Base-by-base conservation (phyloP, 2,797 vertebrate species). In the Netta rufina region DNA sequence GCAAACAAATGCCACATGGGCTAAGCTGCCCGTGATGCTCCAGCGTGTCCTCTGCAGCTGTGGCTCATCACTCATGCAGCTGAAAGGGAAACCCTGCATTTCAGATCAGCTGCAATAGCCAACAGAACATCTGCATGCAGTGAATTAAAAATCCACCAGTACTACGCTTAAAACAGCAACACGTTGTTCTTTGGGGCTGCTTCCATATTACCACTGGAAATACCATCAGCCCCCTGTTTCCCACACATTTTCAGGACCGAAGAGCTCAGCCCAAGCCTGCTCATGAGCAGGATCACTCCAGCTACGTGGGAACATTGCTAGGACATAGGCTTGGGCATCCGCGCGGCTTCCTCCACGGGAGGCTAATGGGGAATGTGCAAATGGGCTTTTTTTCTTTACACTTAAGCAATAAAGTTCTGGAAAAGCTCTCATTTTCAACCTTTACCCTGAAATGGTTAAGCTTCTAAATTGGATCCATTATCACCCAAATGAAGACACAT, bases 401-500 rank as follows among this genome's bases (percentile, higher is more conserved):
- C 64, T 78, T 61, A 24, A 91, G 43, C 47, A 86, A 38, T 73
- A 87, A 96, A 90, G 13, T 79, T 72, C 76, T 36, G 57, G 60
- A 49, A 75, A 81, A 88, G 60, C 39, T 95, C 51, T 1, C 2
- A 78, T 70, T 87, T 96, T 41, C 89, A 93, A 62, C 75, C 49
- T 91, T 89, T 38, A 82, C 36, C 54, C 92, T 83, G 88, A 90
- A 96, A 70, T 13, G 13, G 64, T 84, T 93, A 78, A 91, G 54
- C 77, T 92, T 62, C 90, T 86, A 92, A 97, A 97, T 47, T 94
- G 76, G 51, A 77, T 93, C 88, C 88, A 87, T 96, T 95, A 96
- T 61, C 80, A 89, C 84, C 64, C 90, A 97, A 97, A 97, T 92
- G 93, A 97, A 97, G 97, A 96, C 54, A 56, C 91, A 91, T 89